A percentile compares a stretch with the other conserved stretches of the same genome.
Conservation (phyloP, 2,888 invertebrate species). For the Rhopalosiphum nymphaeae region DNA sequence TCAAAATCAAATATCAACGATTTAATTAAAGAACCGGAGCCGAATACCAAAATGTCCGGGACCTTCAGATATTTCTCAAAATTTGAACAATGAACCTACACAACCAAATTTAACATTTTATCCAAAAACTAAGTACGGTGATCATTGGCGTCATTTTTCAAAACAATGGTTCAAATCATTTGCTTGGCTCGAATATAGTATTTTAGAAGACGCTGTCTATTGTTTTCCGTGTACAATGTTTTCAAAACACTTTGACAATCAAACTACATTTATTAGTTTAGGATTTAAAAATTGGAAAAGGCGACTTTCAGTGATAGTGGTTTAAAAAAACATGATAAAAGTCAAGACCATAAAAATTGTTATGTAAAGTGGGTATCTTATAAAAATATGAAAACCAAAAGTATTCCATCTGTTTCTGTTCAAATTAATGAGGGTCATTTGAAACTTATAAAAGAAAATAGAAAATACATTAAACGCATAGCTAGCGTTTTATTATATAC, state of each 20-base stretch:
- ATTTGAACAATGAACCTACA: constrained; percentile 29
- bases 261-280: constrained; percentile 32
- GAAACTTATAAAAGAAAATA: constrained; percentile 66
- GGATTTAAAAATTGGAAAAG: constrained; percentile 67
- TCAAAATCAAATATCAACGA: constrained; percentile 13
- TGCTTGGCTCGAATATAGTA: no score
- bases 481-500: constrained; percentile 67
- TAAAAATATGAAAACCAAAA: constrained; percentile 46
- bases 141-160: constrained; percentile 35
- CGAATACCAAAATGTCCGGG: constrained; percentile 17
- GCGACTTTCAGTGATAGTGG: constrained; percentile 64
- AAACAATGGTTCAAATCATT: no score
- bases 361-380: constrained; percentile 57
- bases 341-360: constrained; percentile 65
- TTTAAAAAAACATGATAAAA: constrained; percentile 66
- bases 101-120: constrained; percentile 41
- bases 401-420: constrained; percentile 66
- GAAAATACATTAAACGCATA: constrained; percentile 66
- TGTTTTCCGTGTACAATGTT: constrained; percentile 62
- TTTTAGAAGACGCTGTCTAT: no score
- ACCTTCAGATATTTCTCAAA: constrained; percentile 48
- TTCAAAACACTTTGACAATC: constrained; percentile 2
- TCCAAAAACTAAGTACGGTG: constrained; percentile 57
- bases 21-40: constrained; percentile 14
- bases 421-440: constrained; percentile 66